These are phyloP conservation scores for Branchipolynoe longqiensis DNA, from an alignment of 2,888 invertebrate species.

Conservation along the genomic window DNA sequence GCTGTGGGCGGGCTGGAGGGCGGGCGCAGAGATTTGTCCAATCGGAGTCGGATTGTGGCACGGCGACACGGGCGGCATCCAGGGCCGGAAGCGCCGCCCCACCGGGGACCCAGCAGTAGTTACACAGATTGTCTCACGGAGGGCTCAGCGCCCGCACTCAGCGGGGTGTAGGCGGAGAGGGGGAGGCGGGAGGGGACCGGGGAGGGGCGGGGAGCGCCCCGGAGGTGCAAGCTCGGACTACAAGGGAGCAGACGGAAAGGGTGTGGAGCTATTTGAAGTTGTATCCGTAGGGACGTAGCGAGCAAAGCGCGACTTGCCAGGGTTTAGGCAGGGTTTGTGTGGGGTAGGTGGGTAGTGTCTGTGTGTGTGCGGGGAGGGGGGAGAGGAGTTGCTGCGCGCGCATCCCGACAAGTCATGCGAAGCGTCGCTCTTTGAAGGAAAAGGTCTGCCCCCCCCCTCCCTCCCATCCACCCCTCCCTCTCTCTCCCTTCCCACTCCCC, in stretches of 20 bases:
- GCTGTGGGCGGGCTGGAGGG: background rate
- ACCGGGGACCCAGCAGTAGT: background rate
- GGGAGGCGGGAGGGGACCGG: background rate
- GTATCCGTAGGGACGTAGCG: slow-evolving; percentile 30
- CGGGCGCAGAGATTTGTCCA: background rate
- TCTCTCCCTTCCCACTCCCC: background rate
- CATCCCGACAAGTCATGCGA: slow-evolving; percentile 46
- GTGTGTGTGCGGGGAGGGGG: background rate
- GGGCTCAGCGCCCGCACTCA: background rate
- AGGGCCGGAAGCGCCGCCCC: background rate
- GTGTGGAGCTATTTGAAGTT: slow-evolving; percentile 37
- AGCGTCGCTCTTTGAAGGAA: slow-evolving; percentile 42
- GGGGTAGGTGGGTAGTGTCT: too few species aligned
- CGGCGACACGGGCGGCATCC: background rate
- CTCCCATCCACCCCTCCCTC: background rate
- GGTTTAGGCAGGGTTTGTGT: too few species aligned
- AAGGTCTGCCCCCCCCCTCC: slow-evolving; percentile 2
- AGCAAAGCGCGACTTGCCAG: slow-evolving; percentile 8
- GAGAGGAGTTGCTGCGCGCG: background rate
- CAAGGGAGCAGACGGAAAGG: background rate
- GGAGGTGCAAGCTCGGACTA: background rate
- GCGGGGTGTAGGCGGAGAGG: background rate
- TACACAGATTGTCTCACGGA: background rate
- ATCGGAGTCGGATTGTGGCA: background rate
- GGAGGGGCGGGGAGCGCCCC: background rate